phyloP scores from a whole-genome alignment of 2,888 invertebrate species.

The Corythucha ciliata region DNA sequence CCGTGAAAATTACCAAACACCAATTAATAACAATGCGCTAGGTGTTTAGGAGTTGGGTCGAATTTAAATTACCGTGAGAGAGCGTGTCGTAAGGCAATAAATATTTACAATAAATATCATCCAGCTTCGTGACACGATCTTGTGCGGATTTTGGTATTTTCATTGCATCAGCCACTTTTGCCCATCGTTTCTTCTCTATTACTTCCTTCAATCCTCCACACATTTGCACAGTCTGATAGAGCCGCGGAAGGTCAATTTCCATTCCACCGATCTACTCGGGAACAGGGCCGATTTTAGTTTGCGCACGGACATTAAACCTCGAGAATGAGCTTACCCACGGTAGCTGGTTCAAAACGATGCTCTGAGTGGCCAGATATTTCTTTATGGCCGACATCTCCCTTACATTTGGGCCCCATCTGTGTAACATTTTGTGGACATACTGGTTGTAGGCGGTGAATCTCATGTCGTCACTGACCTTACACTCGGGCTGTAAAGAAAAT shows the following conservation, averaged over 20 bases:
- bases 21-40: background rate
- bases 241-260: constrained; percentile 77
- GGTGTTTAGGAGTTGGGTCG: background rate
- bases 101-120: constrained; percentile 84
- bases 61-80: constrained; percentile 51
- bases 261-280: constrained; percentile 68
- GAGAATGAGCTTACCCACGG: constrained; percentile 56
- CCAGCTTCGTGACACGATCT: constrained; percentile 70
- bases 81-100: constrained; percentile 80
- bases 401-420: constrained; percentile 81
- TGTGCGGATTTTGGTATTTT: constrained; percentile 69
- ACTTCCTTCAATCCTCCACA: constrained; percentile 79
- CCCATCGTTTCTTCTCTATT: constrained; percentile 81
- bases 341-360: constrained; percentile 60
- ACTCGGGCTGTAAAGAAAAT: constrained; percentile 53
- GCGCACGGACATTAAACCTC: background rate
- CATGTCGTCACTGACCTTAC: constrained; percentile 73
- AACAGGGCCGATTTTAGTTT: background rate
- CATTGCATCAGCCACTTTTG: constrained; percentile 78
- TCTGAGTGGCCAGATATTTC: constrained; percentile 67
- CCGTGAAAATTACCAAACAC: constrained; percentile 16
- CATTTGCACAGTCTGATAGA: constrained; percentile 75
- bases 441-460: constrained; percentile 82
- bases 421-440: constrained; percentile 76
- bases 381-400: constrained; percentile 76